Base-by-base conservation (phyloP, 2,113 vertebrate species). In the Malurus melanocephalus region DNA sequence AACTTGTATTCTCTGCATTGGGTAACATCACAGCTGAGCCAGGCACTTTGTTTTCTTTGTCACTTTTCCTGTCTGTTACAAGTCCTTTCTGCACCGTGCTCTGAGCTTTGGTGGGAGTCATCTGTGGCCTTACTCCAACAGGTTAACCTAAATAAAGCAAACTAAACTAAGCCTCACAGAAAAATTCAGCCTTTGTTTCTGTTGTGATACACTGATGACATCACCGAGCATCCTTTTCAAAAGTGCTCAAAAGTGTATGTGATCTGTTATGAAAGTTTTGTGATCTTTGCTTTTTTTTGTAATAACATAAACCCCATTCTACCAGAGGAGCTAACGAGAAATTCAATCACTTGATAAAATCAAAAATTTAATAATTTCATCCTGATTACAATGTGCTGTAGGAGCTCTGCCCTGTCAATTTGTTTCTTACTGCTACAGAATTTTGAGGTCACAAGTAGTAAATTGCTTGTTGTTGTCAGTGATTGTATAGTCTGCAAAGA, bases 151-250 rank as follows among this genome's bases (percentile, higher is more conserved):
- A 48, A 27, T 13, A 49, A 90, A 68, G 24, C 6, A 73, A 80
- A 33, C 3, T 15, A 26, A 59, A 43, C 1, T 21, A 49, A 77
- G 53, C 6, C 20, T 76, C 38, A 15, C 11, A 48, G 51, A 26
- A 69, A 87, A 86, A 62, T 14, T n/a, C 22, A 46, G 5, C 16
- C 11, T 22, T 85, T 59, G 2, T 30, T 77, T 60, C 17, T 56
- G 56, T 42, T 0, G 0, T 32, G 51, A 32, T 53, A 27, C 0
- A 0, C 3, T 72, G 16, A 6, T 22, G 46, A 35, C 28, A 7
- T 57, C 40, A 53, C 32, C 1, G 0, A 49, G 33, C 13, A 42
- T 32, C n/a, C 20, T 88, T 48, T 27, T 68, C 51, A 19, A 16
- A 16, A n/a, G 33, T 48, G 12, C 46, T 65, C 38, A 38, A 38